These are phyloP conservation scores for Pachyuromys duprasi DNA, from an alignment of 2,797 vertebrate genomes.

Conservation along the genomic window DNA sequence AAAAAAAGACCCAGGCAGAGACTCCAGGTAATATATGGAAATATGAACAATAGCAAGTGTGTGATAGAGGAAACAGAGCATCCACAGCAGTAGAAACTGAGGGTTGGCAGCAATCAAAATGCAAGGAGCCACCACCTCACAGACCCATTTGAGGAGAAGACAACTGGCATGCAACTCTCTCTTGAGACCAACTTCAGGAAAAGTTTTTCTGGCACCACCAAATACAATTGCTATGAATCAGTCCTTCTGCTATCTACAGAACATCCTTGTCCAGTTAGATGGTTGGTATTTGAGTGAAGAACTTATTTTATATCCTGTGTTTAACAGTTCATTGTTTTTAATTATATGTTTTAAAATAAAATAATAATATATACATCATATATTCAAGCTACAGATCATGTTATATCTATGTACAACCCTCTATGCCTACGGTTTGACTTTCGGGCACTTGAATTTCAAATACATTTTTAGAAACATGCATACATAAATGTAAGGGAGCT, in stretches of 20 bases:
- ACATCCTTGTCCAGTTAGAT: slow-evolving; percentile 1
- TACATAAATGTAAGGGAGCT: slow-evolving; percentile 1
- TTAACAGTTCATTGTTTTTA: slow-evolving; percentile 45
- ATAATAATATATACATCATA: neutral
- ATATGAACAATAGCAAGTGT: neutral
- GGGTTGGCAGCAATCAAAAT: neutral
- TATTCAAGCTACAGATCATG: neutral
- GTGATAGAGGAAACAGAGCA: neutral
- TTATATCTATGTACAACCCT: neutral
- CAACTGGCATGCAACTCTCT: neutral
- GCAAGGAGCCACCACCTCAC: neutral
- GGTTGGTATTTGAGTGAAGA: slow-evolving; percentile 20
- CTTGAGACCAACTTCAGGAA: slow-evolving; percentile 32
- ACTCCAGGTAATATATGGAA: neutral
- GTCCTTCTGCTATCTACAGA: neutral
- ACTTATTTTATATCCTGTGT: slow-evolving; percentile 5
- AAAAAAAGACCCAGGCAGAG: neutral
- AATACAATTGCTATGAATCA: neutral
- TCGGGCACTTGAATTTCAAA: slow-evolving; percentile 1
- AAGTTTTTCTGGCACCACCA: neutral
- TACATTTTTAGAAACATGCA: slow-evolving; percentile 37
- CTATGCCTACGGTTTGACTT: neutral
- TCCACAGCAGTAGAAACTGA: neutral
- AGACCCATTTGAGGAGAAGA: neutral
- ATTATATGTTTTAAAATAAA: neutral